Conservation (phyloP, 2,888 invertebrate genomes). For the Keiferia lycopersicella region DNA sequence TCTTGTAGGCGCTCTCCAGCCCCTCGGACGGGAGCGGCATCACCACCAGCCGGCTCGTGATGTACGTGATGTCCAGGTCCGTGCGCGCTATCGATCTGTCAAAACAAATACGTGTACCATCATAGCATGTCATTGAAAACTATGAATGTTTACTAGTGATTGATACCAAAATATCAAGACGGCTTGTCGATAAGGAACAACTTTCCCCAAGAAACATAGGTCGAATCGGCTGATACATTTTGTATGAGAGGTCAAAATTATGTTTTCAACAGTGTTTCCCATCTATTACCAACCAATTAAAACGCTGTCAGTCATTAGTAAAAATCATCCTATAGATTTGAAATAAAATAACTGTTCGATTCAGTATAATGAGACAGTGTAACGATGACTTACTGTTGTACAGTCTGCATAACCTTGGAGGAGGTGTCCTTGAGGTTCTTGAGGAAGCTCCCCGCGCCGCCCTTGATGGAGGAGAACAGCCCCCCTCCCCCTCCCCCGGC, state of each 20-base stretch:
- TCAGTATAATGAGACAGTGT: not conserved
- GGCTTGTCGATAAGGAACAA: too few relatives aligned
- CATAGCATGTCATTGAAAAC: too few relatives aligned
- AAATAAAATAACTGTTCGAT: not conserved
- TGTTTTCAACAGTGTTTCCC: too few relatives aligned
- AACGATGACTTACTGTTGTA: conserved; percentile 87
- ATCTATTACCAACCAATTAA: too few relatives aligned
- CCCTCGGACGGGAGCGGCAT: conserved; percentile 98
- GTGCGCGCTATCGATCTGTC: conserved; percentile 89
- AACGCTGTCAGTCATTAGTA: too few relatives aligned
- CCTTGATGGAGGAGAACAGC: conserved; percentile 92
- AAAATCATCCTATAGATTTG: too few relatives aligned
- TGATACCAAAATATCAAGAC: too few relatives aligned
- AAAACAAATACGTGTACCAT: conserved; percentile 41
- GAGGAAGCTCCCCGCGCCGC: conserved; percentile 95
- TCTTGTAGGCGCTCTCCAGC: conserved; percentile 94
- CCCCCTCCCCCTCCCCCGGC: conserved; percentile 73
- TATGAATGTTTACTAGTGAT: too few relatives aligned
- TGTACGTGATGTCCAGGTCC: conserved; percentile 95
- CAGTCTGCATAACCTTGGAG: conserved; percentile 97
- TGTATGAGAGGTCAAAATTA: too few relatives aligned
- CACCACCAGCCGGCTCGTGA: conserved; percentile 94
- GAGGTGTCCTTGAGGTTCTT: conserved; percentile 98
- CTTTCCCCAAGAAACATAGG: too few relatives aligned
- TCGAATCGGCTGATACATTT: too few relatives aligned